These are phyloP conservation scores for Limnephilus rhombicus DNA, from an alignment of 2,888 invertebrate species.

Conservation along the genomic window DNA sequence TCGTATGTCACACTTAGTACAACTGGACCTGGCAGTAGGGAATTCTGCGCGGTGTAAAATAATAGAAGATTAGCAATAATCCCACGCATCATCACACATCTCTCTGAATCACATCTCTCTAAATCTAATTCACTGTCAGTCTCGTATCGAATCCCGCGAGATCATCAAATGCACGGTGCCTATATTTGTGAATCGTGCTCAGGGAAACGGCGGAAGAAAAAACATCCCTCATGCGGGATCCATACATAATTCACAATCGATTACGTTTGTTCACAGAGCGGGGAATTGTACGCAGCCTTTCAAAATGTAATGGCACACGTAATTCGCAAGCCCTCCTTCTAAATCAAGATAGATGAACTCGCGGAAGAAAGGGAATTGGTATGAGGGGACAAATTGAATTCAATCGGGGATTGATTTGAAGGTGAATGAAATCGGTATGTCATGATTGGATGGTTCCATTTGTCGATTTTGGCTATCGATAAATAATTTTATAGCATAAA, in stretches of 20 bases:
- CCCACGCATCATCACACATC: not conserved
- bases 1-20: too few species aligned
- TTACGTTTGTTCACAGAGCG: conserved; percentile 32
- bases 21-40: too few species aligned
- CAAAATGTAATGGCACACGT: conserved; percentile 31
- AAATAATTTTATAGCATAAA: not conserved
- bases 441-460: conserved; percentile 11
- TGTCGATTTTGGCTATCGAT: not conserved
- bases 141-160: conserved; percentile 3
- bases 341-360: conserved; percentile 20
- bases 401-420: conserved; percentile 34
- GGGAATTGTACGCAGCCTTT: conserved; percentile 16
- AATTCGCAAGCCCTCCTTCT: not conserved
- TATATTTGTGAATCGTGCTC: not conserved
- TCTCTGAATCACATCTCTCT: not conserved
- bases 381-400: conserved; percentile 9
- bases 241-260: conserved; percentile 57
- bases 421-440: not conserved
- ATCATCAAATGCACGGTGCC: not conserved
- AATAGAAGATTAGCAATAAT: not conserved
- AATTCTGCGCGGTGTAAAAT: not conserved
- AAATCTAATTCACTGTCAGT: not conserved
- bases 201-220: conserved; percentile 20
- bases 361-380: not conserved
- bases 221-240: conserved; percentile 27